phyloP scores from a whole-genome alignment of 2,888 invertebrate genomes.

The Stenichneumon culpator region DNA sequence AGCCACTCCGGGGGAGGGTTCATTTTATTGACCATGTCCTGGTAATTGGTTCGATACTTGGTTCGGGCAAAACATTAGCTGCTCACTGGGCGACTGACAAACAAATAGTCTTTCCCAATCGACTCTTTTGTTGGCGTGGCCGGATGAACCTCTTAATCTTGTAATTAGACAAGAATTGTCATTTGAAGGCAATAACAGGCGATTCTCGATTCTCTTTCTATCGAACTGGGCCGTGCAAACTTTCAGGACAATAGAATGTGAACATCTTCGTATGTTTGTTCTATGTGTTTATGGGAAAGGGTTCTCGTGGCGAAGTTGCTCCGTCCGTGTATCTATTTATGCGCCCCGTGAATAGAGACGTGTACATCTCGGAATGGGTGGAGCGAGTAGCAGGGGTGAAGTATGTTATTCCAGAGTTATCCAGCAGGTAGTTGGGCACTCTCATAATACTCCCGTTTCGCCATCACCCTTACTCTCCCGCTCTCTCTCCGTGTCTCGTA shows the following conservation, averaged over 20 bases:
- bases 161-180: neutral
- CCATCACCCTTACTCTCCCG: neutral
- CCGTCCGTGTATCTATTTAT: neutral
- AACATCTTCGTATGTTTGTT: constrained; percentile 10
- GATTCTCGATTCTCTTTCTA: neutral
- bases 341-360: constrained; percentile 41
- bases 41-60: neutral
- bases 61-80: neutral
- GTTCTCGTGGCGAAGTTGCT: constrained; percentile 14
- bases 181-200: neutral
- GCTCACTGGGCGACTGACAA: neutral
- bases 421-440: constrained; percentile 62
- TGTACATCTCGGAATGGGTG: neutral
- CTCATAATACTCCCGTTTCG: constrained; percentile 12
- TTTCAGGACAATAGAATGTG: neutral
- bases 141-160: neutral
- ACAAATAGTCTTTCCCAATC: neutral
- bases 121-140: neutral
- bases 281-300: constrained; percentile 31
- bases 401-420: constrained; percentile 62
- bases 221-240: neutral
- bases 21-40: neutral
- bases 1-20: neutral
- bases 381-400: constrained; percentile 42
- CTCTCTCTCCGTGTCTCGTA: constrained; percentile 5